These are phyloP conservation scores for Drosophila punjabiensis DNA, from an alignment of 1,140 invertebrate species.

Conservation along the genomic window DNA sequence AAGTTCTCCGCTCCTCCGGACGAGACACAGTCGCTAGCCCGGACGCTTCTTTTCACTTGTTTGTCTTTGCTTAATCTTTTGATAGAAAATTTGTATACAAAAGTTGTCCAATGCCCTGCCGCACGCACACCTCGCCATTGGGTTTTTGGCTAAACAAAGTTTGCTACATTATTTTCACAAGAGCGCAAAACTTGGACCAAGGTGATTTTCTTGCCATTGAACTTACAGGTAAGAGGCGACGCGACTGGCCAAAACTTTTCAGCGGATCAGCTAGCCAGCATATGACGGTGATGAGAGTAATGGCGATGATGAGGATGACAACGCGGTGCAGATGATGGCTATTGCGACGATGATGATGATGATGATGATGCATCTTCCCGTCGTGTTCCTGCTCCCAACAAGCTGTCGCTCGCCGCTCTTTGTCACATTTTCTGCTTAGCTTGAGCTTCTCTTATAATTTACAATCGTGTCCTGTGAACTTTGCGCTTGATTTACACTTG, in stretches of 20 bases:
- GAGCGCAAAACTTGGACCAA: slow-evolving; percentile 65
- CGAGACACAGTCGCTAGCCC: slow-evolving; percentile 3
- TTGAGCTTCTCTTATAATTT: slow-evolving; percentile 72
- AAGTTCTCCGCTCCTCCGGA: slow-evolving; percentile 30
- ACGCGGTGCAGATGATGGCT: not conserved
- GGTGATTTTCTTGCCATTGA: slow-evolving; percentile 74
- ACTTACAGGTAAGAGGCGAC: slow-evolving; percentile 48
- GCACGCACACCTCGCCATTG: slow-evolving; percentile 27
- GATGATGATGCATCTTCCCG: slow-evolving; percentile 33
- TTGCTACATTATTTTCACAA: slow-evolving; percentile 76
- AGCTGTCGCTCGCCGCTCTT: slow-evolving; percentile 30
- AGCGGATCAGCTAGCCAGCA: slow-evolving; percentile 49
- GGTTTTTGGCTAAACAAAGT: slow-evolving; percentile 61
- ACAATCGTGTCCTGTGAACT: slow-evolving; percentile 73
- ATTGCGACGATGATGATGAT: slow-evolving; percentile 44
- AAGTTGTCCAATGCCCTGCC: slow-evolving; percentile 55
- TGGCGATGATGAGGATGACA: slow-evolving; percentile 18
- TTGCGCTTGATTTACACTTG: slow-evolving; percentile 78
- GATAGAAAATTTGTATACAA: slow-evolving; percentile 83
- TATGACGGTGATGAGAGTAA: slow-evolving; percentile 25
- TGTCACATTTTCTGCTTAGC: slow-evolving; percentile 68
- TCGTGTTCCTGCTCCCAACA: slow-evolving; percentile 1
- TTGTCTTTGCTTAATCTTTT: slow-evolving; percentile 83
- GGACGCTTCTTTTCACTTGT: slow-evolving; percentile 65
- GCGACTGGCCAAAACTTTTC: slow-evolving; percentile 53